Evolutionary conservation across 2,888 invertebrate genomes (phyloP), one percentile per base, ranked within the genome.

Genomic region (Stomorhina lunata): DNA sequence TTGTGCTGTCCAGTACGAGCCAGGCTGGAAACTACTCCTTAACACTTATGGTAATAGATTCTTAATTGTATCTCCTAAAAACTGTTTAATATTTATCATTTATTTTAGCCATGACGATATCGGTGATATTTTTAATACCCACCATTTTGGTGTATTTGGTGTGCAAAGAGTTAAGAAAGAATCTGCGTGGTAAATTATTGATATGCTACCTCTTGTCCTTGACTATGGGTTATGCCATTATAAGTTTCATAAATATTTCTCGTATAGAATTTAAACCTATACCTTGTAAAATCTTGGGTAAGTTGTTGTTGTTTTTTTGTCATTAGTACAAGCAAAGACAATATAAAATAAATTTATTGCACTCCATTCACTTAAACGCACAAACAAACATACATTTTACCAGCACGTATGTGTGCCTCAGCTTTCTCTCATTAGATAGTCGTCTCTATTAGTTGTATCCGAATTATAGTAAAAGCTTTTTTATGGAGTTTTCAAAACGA

Each of bases 131-230:
- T 85, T 92, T 95, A 2, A 86, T 95, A 68, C 92, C 93, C 0
- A 95, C 95, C 2, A 93, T 95, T 85, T 81, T 94, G 61, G 94
- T 95, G 10, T 95, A 95, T 89, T 93, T 93, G 0, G 89, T 94
- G 37, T 92, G 95, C 43, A 94, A 94, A 0, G 94, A 95, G 80
- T 89, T 95, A 61, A 90, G 93, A 79, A 57, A 59, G 22, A 95
- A 95, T 89, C 90, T 95, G 2, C 95, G 95, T 86, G 95, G 95
- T n/a, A 93, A 94, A 91, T 94, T 94, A 6, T 89, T 95, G 72
- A 95, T 95, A 94, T 94, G 94, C 57, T 95, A 95, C 90, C 94
- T 95, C 20, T 90, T 92, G 0, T 93, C 93, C 0, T 91, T 95
- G 37, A 91, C 94, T 66, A 87, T 93, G 9, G 94, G 93, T 0